Percentiles rank a stretch among this genome's conserved stretches.
phyloP scores from a whole-genome alignment of 2,113 vertebrate species.

The Lepus europaeus region DNA sequence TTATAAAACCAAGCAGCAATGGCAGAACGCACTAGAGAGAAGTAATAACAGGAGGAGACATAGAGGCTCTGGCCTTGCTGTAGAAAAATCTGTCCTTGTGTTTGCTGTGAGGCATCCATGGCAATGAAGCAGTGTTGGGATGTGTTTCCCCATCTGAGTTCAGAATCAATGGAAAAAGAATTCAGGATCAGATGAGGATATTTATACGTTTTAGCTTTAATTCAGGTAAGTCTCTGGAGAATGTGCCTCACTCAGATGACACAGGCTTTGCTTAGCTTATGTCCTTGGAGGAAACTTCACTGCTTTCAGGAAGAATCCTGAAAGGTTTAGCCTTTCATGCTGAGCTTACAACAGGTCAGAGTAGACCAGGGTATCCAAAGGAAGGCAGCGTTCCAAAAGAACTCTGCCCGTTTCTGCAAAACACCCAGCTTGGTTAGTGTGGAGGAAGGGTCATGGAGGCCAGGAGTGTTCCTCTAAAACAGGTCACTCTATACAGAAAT shows the following conservation, averaged over 20 bases:
- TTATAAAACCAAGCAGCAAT: neutral
- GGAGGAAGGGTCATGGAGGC: neutral
- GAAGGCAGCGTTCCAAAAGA: neutral
- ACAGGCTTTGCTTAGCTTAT: neutral
- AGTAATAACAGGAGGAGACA: neutral
- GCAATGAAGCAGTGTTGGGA: no score
- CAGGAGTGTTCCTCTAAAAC: neutral
- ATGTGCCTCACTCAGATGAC: neutral
- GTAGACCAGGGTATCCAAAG: neutral
- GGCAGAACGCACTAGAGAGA: neutral
- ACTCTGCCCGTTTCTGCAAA: neutral
- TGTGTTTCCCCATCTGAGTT: neutral
- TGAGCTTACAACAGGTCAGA: neutral
- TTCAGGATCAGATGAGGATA: neutral
- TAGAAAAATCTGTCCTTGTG: neutral
- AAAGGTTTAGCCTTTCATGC: neutral
- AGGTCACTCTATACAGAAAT: neutral
- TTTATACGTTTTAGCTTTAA: neutral
- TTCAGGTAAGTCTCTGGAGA: neutral
- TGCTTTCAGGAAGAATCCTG: neutral
- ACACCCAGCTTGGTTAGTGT: neutral
- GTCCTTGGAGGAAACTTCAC: neutral
- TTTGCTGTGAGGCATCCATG: neutral
- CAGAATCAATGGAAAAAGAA: neutral
- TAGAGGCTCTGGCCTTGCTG: neutral